Conservation (phyloP, 2,797 vertebrate species). For the Paramormyrops hopkinsi region DNA sequence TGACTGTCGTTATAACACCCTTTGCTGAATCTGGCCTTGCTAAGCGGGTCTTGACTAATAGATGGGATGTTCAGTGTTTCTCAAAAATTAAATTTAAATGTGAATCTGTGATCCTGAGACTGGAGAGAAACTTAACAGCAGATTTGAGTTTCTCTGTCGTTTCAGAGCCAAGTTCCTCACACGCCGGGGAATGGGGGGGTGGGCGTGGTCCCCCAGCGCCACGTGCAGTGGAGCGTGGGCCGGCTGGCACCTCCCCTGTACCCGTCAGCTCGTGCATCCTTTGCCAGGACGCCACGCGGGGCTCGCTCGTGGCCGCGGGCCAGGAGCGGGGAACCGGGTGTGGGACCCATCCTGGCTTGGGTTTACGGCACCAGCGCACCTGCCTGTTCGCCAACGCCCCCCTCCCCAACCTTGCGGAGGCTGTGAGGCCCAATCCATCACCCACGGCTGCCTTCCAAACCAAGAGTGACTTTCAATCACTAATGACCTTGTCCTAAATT, state of each 20-base stretch:
- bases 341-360: neutral
- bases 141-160: neutral
- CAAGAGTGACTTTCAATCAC: constrained; percentile 44
- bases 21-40: neutral
- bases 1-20: too few relatives aligned
- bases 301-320: neutral
- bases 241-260: constrained; percentile 9
- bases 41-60: neutral
- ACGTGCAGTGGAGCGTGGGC: neutral
- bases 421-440: constrained; percentile 39
- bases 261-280: neutral
- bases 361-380: neutral
- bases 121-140: neutral
- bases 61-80: neutral
- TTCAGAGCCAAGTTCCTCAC: neutral
- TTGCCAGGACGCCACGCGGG: constrained; percentile 14
- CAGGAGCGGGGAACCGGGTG: neutral
- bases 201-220: neutral
- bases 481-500: constrained; percentile 47
- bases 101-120: neutral
- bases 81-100: neutral
- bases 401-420: neutral
- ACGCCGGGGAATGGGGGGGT: neutral
- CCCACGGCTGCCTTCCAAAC: constrained; percentile 27
- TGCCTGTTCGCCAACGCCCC: constrained; percentile 12